Conservation (phyloP, 2,888 invertebrate species). For the Diploptera punctata region DNA sequence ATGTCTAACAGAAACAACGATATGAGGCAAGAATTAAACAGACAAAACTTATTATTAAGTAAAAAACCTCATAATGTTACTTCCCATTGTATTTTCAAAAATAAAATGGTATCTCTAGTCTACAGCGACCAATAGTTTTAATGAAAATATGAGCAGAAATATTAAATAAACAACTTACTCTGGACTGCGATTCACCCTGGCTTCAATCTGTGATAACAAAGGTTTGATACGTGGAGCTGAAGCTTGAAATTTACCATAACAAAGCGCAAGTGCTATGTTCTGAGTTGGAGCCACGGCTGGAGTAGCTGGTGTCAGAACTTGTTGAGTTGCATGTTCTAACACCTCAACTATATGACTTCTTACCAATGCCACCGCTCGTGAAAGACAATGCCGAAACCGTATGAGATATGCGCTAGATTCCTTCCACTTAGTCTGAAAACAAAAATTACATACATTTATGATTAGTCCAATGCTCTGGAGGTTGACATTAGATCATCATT, state of each 20-base stretch:
- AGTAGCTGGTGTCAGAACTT: conserved; percentile 61
- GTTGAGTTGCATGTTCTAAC: conserved; percentile 79
- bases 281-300: conserved; percentile 49
- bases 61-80: too few species aligned
- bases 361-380: conserved; percentile 79
- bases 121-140: too few species aligned
- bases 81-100: too few species aligned
- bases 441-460: conserved; percentile 27
- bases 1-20: too few species aligned
- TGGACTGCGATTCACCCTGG: conserved; percentile 61
- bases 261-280: conserved; percentile 80
- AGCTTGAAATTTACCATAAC: conserved; percentile 95
- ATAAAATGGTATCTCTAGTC: too few species aligned
- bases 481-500: too few species aligned
- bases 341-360: conserved; percentile 79
- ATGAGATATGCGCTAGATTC: conserved; percentile 83
- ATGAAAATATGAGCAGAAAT: too few species aligned
- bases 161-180: conserved; percentile 30
- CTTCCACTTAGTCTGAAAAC: conserved; percentile 76
- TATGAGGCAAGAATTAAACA: too few species aligned
- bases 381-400: conserved; percentile 84
- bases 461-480: too few species aligned
- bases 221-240: conserved; percentile 85
- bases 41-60: too few species aligned
- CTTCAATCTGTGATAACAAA: conserved; percentile 85